Evolutionary conservation across 2,797 vertebrate species (phyloP), one percentile per base, ranked within the genome.

Genomic region (Rhadinocentrus ornatus): DNA sequence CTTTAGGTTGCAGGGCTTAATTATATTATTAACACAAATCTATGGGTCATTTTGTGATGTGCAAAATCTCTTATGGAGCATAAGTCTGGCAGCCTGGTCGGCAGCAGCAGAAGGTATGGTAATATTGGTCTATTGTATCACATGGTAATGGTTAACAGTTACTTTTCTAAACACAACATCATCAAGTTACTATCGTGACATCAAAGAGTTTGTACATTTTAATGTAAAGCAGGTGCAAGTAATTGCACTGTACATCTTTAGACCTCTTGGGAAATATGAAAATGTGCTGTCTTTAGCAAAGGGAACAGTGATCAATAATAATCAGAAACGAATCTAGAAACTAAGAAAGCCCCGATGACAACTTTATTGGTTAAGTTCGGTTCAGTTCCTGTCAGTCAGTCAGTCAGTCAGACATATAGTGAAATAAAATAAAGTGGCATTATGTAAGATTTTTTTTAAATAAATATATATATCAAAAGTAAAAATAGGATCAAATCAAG

Each of bases 121-220:
- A 3, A 15, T 39, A 35, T 2, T 12, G 10, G 6, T 10, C 32
- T 34, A 10, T 37, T 37, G 10, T 12, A 12, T 12, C 35, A 12
- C 11, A 2, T 11, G 11, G 13, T 39, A 16, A 39, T 18, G 39
- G 67, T 83, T 62, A 87, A 84, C 72, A 26, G 59, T 66, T 35
- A 59, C 71, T 2, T 8, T 5, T 44, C 39, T 3, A 6, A 46
- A 48, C 44, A 48, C 8, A 8, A n/a, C 6, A 22, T 48, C 44
- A 48, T 16, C 2, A n/a, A 3, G 44, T n/a, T 2, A 48, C 20
- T 22, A 15, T 37, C 5, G 12, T 37, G 1, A 20, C 18, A 18
- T 44, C 18, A 56, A 56, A 56, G 66, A 78, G 59, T 41, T 20
- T 46, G 46, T 60, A 31, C n/a, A 66, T 74, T 4, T 16, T 41